phyloP scores from a whole-genome alignment of 2,888 invertebrate genomes.

The Limnephilus rhombicus region DNA sequence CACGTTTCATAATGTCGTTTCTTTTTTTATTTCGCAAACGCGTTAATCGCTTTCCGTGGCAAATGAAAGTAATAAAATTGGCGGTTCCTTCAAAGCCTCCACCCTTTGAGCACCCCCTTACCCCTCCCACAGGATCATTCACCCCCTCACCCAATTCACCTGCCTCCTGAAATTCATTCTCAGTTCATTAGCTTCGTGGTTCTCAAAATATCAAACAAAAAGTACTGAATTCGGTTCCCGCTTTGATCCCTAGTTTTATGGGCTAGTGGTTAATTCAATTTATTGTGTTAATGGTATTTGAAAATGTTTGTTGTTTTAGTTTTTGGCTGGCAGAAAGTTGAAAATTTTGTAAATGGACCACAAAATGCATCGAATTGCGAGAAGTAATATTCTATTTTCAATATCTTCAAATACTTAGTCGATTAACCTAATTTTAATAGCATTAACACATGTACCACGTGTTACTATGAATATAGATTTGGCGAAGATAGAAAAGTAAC shows the following conservation, averaged over 20 bases:
- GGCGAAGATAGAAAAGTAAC: too few relatives aligned
- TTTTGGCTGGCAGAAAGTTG: background rate
- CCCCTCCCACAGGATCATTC: background rate
- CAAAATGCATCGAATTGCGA: background rate
- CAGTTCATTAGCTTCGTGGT: constrained; percentile 46
- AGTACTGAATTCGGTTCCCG: background rate
- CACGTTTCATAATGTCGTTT: constrained; percentile 23
- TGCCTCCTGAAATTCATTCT: constrained; percentile 61
- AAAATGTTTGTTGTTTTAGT: background rate
- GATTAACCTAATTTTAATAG: too few relatives aligned
- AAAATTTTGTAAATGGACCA: background rate
- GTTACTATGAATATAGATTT: too few relatives aligned
- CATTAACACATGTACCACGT: too few relatives aligned
- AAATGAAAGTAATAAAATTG: constrained; percentile 58
- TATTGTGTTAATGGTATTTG: background rate
- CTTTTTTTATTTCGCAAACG: constrained; percentile 34
- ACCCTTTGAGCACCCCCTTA: constrained; percentile 29
- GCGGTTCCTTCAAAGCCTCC: constrained; percentile 42
- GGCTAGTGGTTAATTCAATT: background rate
- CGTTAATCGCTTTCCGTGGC: constrained; percentile 57
- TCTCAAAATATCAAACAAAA: background rate
- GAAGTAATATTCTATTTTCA: too few relatives aligned
- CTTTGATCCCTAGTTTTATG: background rate
- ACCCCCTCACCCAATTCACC: constrained; percentile 31
- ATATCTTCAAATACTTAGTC: too few relatives aligned